Percentiles rank a stretch among this genome's conserved stretches.
phyloP scores from a whole-genome alignment of 1,140 invertebrate genomes.

The Bombus waltoni region DNA sequence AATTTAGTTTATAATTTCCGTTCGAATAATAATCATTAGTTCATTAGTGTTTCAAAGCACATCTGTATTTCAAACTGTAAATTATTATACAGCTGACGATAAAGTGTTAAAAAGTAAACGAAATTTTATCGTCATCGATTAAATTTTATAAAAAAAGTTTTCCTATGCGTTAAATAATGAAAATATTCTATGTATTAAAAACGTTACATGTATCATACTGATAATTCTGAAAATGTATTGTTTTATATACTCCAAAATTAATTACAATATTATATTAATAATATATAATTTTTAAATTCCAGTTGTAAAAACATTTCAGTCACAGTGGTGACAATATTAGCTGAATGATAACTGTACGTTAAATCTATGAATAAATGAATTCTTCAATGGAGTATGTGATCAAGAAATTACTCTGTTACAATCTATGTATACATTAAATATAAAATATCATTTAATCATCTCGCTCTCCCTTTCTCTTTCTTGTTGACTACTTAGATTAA shows the following conservation, averaged over 20 bases:
- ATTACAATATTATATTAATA: constrained; percentile 33
- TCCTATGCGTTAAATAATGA: constrained; percentile 22
- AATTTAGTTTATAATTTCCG: neutral
- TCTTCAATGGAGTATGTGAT: constrained; percentile 20
- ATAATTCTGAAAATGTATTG: constrained; percentile 47
- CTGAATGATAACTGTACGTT: constrained; percentile 27
- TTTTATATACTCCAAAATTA: constrained; percentile 38
- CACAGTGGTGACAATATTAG: constrained; percentile 54
- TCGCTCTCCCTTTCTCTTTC: constrained; percentile 28
- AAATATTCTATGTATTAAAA: constrained; percentile 32
- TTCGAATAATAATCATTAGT: neutral
- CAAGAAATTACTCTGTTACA: constrained; percentile 11
- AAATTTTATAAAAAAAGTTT: constrained; percentile 35
- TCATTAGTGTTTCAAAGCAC: neutral
- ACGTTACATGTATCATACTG: constrained; percentile 33
- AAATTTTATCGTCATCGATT: constrained; percentile 30
- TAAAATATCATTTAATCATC: constrained; percentile 41
- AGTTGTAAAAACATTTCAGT: constrained; percentile 31
- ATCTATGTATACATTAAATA: constrained; percentile 60
- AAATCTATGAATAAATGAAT: constrained; percentile 39
- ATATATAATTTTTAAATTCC: constrained; percentile 19
- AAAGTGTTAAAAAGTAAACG: constrained; percentile 22
- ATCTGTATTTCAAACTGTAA: constrained; percentile 32
- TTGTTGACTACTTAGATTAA: constrained; percentile 61
- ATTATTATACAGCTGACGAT: constrained; percentile 24